Evolutionary conservation across 2,888 invertebrate genomes (phyloP).

Genomic region (Tipula vernalis): DNA sequence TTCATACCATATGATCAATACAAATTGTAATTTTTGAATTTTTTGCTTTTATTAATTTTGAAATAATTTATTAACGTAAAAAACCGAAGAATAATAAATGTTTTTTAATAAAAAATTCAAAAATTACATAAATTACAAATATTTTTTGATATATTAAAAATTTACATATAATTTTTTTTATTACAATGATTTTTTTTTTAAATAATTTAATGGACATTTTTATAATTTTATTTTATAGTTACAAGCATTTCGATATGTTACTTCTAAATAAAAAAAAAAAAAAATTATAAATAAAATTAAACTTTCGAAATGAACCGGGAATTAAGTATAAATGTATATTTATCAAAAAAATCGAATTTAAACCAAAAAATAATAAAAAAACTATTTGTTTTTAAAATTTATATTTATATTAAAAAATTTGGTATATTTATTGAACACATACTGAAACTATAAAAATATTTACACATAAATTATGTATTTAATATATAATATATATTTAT

Average conservation of each 20-base stretch:
- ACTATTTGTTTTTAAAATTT: not conserved
- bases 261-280: not conserved
- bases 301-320: not conserved
- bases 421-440: not conserved
- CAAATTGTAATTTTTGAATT: not conserved
- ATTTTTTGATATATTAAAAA: not conserved
- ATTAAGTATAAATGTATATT: not conserved
- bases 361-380: not conserved
- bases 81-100: not conserved
- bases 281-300: not conserved
- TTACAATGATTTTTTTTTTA: not conserved
- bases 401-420: not conserved
- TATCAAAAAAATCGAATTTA: not conserved
- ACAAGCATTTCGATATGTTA: not conserved
- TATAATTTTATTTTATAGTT: not conserved
- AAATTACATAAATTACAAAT: not conserved
- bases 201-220: constrained; percentile 4
- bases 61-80: not conserved
- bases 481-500: too few species aligned
- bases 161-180: not conserved
- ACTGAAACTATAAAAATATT: not conserved
- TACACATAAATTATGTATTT: not conserved
- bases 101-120: not conserved
- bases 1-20: not conserved
- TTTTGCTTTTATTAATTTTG: not conserved